Conservation (phyloP, 2,797 vertebrate genomes). For the Okamejei kenojei region DNA sequence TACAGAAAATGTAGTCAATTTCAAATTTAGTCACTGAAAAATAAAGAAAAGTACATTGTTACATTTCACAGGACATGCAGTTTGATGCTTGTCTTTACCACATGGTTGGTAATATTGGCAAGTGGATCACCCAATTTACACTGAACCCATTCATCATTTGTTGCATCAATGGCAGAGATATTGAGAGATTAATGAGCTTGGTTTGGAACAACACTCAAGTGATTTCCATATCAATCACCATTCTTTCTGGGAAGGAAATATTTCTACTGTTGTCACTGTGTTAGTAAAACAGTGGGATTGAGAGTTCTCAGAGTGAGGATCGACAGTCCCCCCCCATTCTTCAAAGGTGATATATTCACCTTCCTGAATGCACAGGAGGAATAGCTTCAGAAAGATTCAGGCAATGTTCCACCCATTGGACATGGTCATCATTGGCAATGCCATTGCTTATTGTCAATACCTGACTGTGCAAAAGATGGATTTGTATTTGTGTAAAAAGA, state of each 20-base stretch:
- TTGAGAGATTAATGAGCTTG: background rate
- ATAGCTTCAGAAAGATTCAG: background rate
- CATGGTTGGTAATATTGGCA: background rate
- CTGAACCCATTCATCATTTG: no score
- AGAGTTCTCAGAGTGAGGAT: background rate
- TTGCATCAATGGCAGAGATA: background rate
- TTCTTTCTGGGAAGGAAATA: background rate
- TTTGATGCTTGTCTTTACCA: background rate
- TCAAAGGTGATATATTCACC: background rate
- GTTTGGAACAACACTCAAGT: background rate
- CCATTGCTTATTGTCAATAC: no score
- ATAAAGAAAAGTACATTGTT: background rate
- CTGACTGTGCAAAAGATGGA: no score
- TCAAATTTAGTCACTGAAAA: background rate
- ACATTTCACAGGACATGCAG: background rate
- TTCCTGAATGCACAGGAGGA: background rate
- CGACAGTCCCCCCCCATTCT: background rate
- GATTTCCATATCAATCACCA: background rate
- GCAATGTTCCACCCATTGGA: background rate
- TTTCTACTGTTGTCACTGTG: background rate
- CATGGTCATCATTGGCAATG: no score
- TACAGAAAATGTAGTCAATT: background rate
- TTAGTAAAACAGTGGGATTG: background rate
- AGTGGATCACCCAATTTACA: background rate
- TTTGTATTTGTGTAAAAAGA: no score